Evolutionary conservation across 2,888 invertebrate species (phyloP), one percentile per base, ranked within the genome.

Genomic region (Troglohyphantes excavatus): DNA sequence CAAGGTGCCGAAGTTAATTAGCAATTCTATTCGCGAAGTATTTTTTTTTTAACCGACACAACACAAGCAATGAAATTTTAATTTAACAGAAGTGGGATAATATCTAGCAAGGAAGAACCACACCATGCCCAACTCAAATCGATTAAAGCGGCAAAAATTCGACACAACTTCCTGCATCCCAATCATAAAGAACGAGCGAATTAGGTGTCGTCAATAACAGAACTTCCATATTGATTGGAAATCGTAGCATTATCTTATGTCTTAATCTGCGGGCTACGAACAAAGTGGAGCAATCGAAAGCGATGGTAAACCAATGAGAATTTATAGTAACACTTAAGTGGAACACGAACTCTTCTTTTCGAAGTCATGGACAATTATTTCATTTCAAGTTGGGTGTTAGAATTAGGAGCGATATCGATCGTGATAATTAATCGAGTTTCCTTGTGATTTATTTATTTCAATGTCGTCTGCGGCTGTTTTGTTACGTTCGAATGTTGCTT

Each of bases 311-410:
- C 17, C 53, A 53, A 53, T 53, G 43, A 43, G 39, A 39, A 39
- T 26, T 29, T 43, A 26, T 21, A 43, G 63, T 7, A 65, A 43
- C 43, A 46, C 13, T 19, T 39, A 78, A 61, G n/a, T 78, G 29
- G 78, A 33, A 11, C 75, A 75, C 23, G 75, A 75, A 75, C 75
- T 29, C 61, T 23, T 61, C n/a, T n/a, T 26, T 33, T n/a, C 53
- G 39, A 73, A 29, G 75, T 78, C 78, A 78, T 61, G 78, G 65
- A 43, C 78, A 78, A 43, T 11, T 43, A 23, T 43, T 39, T 65
- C 59, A 17, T 13, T 59, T 29, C 59, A 11, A 26, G 3, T 26
- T 78, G 65, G 65, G 78, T 78, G 78, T 78, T n/a, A 13, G n/a
- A 17, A 53, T n/a, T 13, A 53, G 53, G 53, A 53, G 13, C 5